Conservation (phyloP, 1,140 invertebrate species). For the Aphelenchoides fujianensis region DNA sequence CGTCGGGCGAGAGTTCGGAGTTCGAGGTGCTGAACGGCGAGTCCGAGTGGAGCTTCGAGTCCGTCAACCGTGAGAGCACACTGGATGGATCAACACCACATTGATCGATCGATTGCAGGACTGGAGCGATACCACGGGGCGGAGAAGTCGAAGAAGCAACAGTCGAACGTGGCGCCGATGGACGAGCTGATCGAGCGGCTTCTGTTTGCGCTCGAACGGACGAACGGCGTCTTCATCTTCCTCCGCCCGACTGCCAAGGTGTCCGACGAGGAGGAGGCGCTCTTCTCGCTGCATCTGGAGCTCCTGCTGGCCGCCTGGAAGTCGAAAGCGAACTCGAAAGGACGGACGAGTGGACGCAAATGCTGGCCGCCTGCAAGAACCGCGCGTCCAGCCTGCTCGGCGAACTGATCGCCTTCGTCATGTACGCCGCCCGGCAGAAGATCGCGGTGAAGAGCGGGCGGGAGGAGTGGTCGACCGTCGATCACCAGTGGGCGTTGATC, state of each 20-base stretch:
- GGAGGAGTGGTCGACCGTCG: not conserved
- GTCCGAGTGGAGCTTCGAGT: conserved; percentile 1
- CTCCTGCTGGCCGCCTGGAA: conserved; percentile 41
- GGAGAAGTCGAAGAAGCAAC: not conserved
- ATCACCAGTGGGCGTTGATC: conserved; percentile 29
- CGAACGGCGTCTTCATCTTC: conserved; percentile 40
- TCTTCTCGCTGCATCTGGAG: conserved; percentile 35
- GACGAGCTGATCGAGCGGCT: conserved; percentile 38
- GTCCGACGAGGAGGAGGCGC: conserved; percentile 34
- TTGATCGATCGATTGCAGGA: not conserved
- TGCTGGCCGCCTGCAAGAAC: conserved; percentile 34
- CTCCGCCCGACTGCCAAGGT: conserved; percentile 24
- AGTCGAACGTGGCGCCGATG: conserved; percentile 26
- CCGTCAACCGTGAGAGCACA: not conserved
- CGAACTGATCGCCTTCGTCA: conserved; percentile 45
- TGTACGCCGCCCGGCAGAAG: conserved; percentile 38
- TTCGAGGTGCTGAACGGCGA: not conserved
- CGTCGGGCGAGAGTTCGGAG: conserved; percentile 8
- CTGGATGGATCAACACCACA: too few relatives aligned
- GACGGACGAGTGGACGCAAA: conserved; percentile 41
- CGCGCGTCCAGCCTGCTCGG: conserved; percentile 37
- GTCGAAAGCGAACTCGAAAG: not conserved
- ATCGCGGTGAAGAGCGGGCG: not conserved
- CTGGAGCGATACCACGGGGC: not conserved
- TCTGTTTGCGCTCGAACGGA: conserved; percentile 30